Percentiles rank a stretch among this genome's conserved stretches.
phyloP scores from a whole-genome alignment of 2,797 vertebrate genomes.

The Coregonus suidteri region DNA sequence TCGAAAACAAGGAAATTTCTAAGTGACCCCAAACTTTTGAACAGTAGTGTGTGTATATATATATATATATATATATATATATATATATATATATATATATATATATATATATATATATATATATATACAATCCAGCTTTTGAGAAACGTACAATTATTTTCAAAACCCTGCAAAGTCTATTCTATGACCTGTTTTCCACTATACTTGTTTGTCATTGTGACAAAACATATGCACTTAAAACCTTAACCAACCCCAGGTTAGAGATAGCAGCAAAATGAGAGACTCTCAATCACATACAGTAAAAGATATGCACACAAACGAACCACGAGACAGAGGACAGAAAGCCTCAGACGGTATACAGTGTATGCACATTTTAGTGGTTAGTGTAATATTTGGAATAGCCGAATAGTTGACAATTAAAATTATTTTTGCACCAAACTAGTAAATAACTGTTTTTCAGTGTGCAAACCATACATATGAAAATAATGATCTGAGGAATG shows the following conservation, averaged over 20 bases:
- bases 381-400: conserved; percentile 61
- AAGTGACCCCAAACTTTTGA: no score
- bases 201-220: neutral
- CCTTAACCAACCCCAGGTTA: conserved; percentile 31
- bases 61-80: no score
- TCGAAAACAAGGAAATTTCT: no score
- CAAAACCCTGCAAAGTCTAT: neutral
- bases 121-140: neutral
- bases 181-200: neutral
- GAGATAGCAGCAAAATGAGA: conserved; percentile 69
- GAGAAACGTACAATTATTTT: neutral
- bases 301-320: conserved; percentile 46
- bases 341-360: conserved; percentile 57
- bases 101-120: no score
- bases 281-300: conserved; percentile 37
- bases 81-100: neutral
- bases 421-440: conserved; percentile 45
- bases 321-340: conserved; percentile 22
- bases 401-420: conserved; percentile 45
- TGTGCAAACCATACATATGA: conserved; percentile 46
- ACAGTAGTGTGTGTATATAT: no score
- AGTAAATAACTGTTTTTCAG: conserved; percentile 20
- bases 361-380: conserved; percentile 58
- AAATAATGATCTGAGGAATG: conserved; percentile 36
- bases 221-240: neutral